Percentiles rank a stretch among this genome's conserved stretches.
Conservation (phyloP, 1,140 invertebrate genomes). For the Drosophila fuyamai region DNA sequence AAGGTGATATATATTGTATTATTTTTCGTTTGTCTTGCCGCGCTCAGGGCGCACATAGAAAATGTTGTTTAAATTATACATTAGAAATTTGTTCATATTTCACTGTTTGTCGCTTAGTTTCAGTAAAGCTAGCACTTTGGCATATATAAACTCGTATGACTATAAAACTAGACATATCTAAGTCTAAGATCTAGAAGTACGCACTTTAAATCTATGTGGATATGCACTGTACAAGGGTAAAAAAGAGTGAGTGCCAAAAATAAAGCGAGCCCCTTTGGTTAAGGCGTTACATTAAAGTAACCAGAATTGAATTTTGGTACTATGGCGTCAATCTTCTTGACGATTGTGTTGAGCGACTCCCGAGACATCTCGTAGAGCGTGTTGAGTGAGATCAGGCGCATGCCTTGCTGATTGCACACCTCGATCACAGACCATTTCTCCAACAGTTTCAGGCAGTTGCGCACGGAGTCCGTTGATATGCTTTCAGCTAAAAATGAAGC, state of each 20-base stretch:
- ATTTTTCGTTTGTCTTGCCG: constrained; percentile 23
- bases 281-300: constrained; percentile 42
- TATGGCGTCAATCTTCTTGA: constrained; percentile 69
- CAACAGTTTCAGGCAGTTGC: constrained; percentile 92
- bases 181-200: constrained; percentile 45
- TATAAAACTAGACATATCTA: constrained; percentile 53
- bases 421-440: constrained; percentile 92
- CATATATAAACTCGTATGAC: constrained; percentile 45
- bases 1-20: constrained; percentile 37
- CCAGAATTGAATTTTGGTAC: constrained; percentile 71
- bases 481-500: constrained; percentile 89
- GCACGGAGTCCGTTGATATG: constrained; percentile 91
- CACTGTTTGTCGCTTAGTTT: constrained; percentile 41
- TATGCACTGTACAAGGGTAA: constrained; percentile 42
- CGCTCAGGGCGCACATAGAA: constrained; percentile 35
- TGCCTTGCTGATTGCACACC: constrained; percentile 87
- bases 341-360: constrained; percentile 67
- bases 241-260: constrained; percentile 31
- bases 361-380: constrained; percentile 77
- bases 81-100: constrained; percentile 45
- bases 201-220: constrained; percentile 43
- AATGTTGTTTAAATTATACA: constrained; percentile 43
- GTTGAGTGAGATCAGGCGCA: constrained; percentile 78
- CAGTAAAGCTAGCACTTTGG: constrained; percentile 53
- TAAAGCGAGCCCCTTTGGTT: constrained; percentile 16